A percentile compares a stretch with the other conserved stretches of the same genome.
Conservation (phyloP, 2,888 invertebrate species). For the Nomada flava region DNA sequence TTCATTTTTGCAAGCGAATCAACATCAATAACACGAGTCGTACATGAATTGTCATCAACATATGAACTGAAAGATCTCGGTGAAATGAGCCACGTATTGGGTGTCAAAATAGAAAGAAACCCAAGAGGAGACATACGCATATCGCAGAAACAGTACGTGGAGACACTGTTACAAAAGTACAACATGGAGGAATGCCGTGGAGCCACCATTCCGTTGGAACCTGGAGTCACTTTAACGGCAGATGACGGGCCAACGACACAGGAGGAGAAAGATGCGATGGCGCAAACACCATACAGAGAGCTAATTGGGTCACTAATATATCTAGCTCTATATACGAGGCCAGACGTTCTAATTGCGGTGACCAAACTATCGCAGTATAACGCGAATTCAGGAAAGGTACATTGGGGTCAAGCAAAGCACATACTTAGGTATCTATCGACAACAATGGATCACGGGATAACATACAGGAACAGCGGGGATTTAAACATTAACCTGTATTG, state of each 20-base stretch:
- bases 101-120: too few species aligned
- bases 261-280: background rate
- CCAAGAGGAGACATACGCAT: too few species aligned
- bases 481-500: background rate
- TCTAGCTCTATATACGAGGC: background rate
- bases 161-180: too few species aligned
- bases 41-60: too few species aligned
- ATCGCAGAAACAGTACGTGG: too few species aligned
- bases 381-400: background rate
- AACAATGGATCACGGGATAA: conserved; percentile 10
- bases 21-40: too few species aligned
- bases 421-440: background rate
- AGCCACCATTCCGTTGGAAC: background rate
- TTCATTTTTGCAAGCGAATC: too few species aligned
- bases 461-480: background rate
- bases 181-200: too few species aligned
- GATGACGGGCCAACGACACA: background rate
- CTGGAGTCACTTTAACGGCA: background rate
- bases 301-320: background rate
- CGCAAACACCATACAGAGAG: background rate
- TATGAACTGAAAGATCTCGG: too few species aligned
- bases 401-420: background rate
- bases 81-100: too few species aligned
- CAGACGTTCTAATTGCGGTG: background rate
- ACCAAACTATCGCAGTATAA: background rate